Base-by-base conservation (phyloP, 2,888 invertebrate species). In the Epinotia brunnichana region DNA sequence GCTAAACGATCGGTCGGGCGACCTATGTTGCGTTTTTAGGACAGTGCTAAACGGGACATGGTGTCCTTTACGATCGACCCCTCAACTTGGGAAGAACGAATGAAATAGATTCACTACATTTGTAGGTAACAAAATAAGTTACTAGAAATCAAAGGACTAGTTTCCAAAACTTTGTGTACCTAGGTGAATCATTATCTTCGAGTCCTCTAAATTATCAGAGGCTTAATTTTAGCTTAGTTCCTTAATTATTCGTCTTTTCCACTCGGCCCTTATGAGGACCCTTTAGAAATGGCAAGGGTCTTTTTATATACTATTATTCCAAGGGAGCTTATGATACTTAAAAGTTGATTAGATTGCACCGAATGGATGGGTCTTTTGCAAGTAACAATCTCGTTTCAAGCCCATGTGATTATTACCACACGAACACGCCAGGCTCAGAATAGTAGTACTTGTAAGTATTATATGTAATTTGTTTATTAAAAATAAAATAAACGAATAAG, bases 181-280 rank as follows among this genome's bases (percentile, higher is more conserved):
- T 54, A 53, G 3, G 17, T 19, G 3, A 39, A 56, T 67, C 35
- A 56, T 56, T 41, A 57, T 44, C 44, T 35, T 9, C 24, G 41
- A 21, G 41, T 44, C 24, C 21, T n/a, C 56, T 21, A 39, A 56
- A 51, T 69, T 51, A 21, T 44, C 13, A 68, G 9, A 39, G 19
- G 59, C 60, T 69, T 61, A 61, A 24, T 39, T 67, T 39, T 53
- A 39, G 39, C 51, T 69, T 15, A 61, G 60, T 69, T 60, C 53
- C 60, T 51, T 69, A 60, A 69, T 69, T n/a, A 60, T 21, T 24
- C 29, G 17, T 48, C 59, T 19, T 29, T 39, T 44, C 59, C 21
- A 24, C 11, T 41, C 35, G 35, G 48, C 19, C 53, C 51, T 21
- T 13, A 19, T 35, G 2, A 69, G 60, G 11, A 39, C 39, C 53